Evolutionary conservation across 2,113 vertebrate species (phyloP).

Genomic region (Pitta sordida): DNA sequence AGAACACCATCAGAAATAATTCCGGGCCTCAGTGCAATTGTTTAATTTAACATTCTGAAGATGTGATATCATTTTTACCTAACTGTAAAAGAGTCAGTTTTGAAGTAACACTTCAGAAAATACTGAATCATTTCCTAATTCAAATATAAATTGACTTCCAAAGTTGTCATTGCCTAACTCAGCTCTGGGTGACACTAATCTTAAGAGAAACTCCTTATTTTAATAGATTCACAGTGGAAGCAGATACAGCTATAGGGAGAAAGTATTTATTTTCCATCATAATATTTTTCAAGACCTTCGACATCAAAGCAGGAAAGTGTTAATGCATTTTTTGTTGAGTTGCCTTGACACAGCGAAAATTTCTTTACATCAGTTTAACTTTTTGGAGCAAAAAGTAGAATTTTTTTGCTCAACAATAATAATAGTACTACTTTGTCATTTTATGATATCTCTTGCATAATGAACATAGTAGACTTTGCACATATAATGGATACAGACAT

Average conservation of each 20-base stretch:
- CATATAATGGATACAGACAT: neutral
- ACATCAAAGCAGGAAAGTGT: neutral
- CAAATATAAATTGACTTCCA: conserved; percentile 59
- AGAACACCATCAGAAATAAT: conserved; percentile 18
- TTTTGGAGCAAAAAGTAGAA: neutral
- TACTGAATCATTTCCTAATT: conserved; percentile 64
- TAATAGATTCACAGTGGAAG: conserved; percentile 27
- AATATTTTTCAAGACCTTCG: conserved; percentile 21
- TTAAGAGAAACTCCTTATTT: conserved; percentile 6
- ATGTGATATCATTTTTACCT: conserved; percentile 66
- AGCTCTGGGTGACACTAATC: conserved; percentile 3
- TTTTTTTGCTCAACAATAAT: neutral
- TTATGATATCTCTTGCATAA: neutral
- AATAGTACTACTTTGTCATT: neutral
- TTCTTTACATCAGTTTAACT: neutral
- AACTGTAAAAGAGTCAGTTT: conserved; percentile 51
- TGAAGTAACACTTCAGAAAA: conserved; percentile 66
- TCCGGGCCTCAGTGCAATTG: neutral
- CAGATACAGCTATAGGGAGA: neutral
- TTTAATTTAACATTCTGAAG: conserved; percentile 61
- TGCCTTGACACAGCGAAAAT: neutral
- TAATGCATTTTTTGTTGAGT: neutral
- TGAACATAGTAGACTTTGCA: neutral
- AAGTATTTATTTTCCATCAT: conserved; percentile 28
- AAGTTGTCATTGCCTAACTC: conserved; percentile 37